phyloP scores from a whole-genome alignment of 2,888 invertebrate species.

The Nephrotoma guestfalica region DNA sequence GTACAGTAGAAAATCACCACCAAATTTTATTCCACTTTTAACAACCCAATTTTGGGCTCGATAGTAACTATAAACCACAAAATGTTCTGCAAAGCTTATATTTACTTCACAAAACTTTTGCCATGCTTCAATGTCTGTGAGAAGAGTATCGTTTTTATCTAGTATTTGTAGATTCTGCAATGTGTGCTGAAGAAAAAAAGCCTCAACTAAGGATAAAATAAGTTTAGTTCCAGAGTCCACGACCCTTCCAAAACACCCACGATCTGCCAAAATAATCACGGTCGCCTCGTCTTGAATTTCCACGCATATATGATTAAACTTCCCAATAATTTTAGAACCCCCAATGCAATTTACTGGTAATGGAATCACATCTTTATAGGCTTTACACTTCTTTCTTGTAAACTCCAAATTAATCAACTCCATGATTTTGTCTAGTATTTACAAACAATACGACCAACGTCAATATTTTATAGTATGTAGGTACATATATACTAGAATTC shows the following conservation, averaged over 20 bases:
- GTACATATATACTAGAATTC: neutral
- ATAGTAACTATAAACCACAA: slow-evolving; percentile 72
- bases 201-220: slow-evolving; percentile 58
- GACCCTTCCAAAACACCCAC: neutral
- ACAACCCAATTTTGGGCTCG: slow-evolving; percentile 84
- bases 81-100: slow-evolving; percentile 46
- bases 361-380: neutral
- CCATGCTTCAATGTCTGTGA: slow-evolving; percentile 42
- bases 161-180: slow-evolving; percentile 50
- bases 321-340: neutral
- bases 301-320: neutral
- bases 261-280: neutral
- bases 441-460: neutral
- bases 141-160: slow-evolving; percentile 34
- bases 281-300: neutral
- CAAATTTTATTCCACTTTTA: slow-evolving; percentile 77
- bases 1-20: slow-evolving; percentile 74
- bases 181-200: slow-evolving; percentile 55
- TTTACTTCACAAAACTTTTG: slow-evolving; percentile 41
- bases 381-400: neutral
- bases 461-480: neutral
- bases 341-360: neutral
- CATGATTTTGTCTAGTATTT: neutral
- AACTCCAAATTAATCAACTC: neutral
- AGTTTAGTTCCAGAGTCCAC: slow-evolving; percentile 20